Evolutionary conservation across 2,113 vertebrate genomes (phyloP).

Genomic region (Microcebus ravelobensis): DNA sequence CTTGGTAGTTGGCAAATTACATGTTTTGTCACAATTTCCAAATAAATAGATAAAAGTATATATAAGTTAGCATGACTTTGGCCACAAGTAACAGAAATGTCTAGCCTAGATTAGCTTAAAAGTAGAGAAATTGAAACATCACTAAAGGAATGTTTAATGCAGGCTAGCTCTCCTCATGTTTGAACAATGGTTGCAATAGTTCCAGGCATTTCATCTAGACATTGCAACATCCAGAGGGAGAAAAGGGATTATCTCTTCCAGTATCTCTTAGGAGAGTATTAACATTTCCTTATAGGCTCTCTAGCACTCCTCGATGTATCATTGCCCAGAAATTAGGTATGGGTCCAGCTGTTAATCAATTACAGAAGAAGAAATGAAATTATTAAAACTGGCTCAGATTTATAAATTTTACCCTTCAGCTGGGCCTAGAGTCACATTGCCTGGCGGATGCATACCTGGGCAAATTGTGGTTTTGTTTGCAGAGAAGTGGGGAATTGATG

Average conservation of each 20-base stretch:
- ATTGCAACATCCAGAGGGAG: neutral
- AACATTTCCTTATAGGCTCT: neutral
- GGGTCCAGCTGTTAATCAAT: neutral
- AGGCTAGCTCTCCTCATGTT: neutral
- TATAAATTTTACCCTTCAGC: neutral
- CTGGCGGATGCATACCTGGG: neutral
- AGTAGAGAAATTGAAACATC: neutral
- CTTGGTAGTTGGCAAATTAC: slow-evolving; percentile 37
- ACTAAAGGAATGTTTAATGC: neutral
- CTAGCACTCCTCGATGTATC: neutral
- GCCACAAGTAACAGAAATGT: neutral
- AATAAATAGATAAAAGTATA: neutral
- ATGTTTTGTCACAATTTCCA: neutral
- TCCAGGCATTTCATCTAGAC: neutral
- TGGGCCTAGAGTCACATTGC: neutral
- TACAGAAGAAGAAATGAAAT: neutral
- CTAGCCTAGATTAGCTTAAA: neutral
- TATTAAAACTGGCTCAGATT: neutral
- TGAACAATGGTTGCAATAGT: neutral
- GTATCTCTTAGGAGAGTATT: neutral
- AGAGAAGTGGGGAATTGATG: neutral
- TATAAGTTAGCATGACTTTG: neutral
- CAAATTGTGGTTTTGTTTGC: neutral
- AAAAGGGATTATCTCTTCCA: neutral
- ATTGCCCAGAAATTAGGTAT: neutral